These are phyloP conservation scores for Trichonephila inaurata DNA, from an alignment of 1,140 invertebrate genomes.

Conservation along the genomic window DNA sequence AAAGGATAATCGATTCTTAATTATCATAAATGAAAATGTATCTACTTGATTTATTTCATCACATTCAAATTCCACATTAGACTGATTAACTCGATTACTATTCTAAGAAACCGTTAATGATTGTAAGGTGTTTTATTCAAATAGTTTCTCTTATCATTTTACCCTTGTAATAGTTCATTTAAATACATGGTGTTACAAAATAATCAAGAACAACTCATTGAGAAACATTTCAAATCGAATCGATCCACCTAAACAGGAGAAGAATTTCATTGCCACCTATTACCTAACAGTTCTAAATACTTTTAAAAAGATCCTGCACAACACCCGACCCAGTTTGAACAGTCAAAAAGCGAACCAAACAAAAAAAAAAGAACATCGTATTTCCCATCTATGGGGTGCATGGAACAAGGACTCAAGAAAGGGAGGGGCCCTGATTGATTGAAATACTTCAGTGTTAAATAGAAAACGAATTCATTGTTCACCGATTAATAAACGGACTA, in stretches of 20 bases:
- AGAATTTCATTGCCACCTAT: constrained; percentile 5
- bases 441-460: background rate
- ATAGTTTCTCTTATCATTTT: too few species aligned
- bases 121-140: too few species aligned
- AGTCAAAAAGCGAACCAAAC: background rate
- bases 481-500: constrained; percentile 21
- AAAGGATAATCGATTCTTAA: too few species aligned
- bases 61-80: too few species aligned
- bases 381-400: background rate
- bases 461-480: constrained; percentile 13
- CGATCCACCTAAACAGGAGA: background rate
- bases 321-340: background rate
- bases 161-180: background rate
- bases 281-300: constrained; percentile 11
- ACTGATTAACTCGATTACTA: too few species aligned
- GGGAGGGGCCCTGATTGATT: constrained; percentile 3
- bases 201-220: background rate
- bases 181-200: background rate
- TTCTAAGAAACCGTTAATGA: too few species aligned
- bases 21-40: too few species aligned
- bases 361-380: background rate
- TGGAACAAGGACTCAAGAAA: background rate
- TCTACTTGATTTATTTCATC: too few species aligned
- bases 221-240: background rate
- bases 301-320: background rate